Base-by-base conservation (phyloP, 1,140 invertebrate genomes). In the Bombus superbus region DNA sequence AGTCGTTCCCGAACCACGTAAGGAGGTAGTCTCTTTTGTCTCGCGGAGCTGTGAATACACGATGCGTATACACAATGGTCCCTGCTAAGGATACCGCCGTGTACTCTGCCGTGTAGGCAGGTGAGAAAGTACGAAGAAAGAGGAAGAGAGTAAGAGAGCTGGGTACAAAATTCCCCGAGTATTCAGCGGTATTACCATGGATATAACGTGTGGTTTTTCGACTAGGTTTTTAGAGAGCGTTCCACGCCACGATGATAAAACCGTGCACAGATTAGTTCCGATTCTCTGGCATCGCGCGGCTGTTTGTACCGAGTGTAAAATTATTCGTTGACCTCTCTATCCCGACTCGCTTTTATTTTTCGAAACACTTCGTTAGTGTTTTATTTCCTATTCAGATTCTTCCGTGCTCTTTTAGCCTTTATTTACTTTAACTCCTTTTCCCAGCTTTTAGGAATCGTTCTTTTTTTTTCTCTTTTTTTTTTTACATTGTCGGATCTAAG, bases 11-110 rank as follows among this genome's bases (percentile, higher is more conserved):
- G 89, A 94, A 89, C 94, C 94, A 93, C 94, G 92, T 92, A 94
- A 93, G 92, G 90, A 94, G 91, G 86, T 84, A 88, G 89, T 88
- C 85, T 89, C 93, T 94, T 94, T 95, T 94, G 94, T 95, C 91
- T 93, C 88, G 89, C 82, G 62, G 82, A 91, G 88, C 91, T 91
- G 92, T 92, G 91, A 94, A 94, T 93, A 92, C 92, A 92, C 90
- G 85, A 81, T 93, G 90, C 91, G 89, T 92, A 91, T 92, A 92
- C 92, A 94, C 92, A 92, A 94, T 94, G 92, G 87, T 42, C 87
- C 82, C 86, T 83, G 81, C 73, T 86, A 86, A 89, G 83, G 89
- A 80, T 72, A 90, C 88, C 88, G 89, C 62, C 89, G 89, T 90
- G 86, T 87, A 87, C 89, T 88, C 88, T 76, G 83, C 75, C 85